Evolutionary conservation across 2,797 vertebrate genomes (phyloP), one percentile per base, ranked within the genome.

Genomic region (Coluber constrictor): DNA sequence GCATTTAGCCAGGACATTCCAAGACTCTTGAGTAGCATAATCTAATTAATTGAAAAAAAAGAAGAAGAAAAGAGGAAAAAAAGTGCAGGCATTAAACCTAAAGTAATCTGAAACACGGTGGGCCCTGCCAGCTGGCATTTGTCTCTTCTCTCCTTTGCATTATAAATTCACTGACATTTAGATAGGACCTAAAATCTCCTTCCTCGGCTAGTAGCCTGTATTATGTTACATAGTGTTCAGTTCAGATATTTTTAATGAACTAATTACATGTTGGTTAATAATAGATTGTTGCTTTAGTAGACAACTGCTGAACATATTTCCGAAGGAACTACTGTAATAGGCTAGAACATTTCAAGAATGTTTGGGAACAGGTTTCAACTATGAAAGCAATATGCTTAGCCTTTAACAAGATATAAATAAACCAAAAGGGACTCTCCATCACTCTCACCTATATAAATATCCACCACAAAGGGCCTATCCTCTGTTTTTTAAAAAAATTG

Each of bases 191-290:
- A 94, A 96, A 96, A 95, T 96, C 96, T 97, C 95, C 92, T 94
- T 95, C 93, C 94, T 60, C 93, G 55, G 90, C 94, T 93, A 95
- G 96, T 95, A 96, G 95, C 92, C 93, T 92, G 93, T 97, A 97
- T 98, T 97, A 96, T 95, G 95, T 98, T 98, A 96, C 98, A 96
- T 89, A 93, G 95, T 95, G 96, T 96, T 98, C 96, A 97, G 92
- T 57, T 93, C 94, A 97, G 97, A 96, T 96, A 97, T 97, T 98
- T 97, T 97, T 97, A 97, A 97, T 97, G 97, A 97, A 97, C 97
- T 98, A 98, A 98, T 98, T 98, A 97, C 97, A 97, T 95, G 96
- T 97, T 97, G 97, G 97, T 97, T 97, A 98, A 98, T 98, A 97
- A 98, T 96, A 98, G 97, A 97, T 97, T 95, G 97, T 95, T 96